A percentile compares a stretch with the other conserved stretches of the same genome.
These are phyloP conservation scores for Acrocephalus kingi DNA, from an alignment of 2,113 vertebrate species.

Conservation along the genomic window DNA sequence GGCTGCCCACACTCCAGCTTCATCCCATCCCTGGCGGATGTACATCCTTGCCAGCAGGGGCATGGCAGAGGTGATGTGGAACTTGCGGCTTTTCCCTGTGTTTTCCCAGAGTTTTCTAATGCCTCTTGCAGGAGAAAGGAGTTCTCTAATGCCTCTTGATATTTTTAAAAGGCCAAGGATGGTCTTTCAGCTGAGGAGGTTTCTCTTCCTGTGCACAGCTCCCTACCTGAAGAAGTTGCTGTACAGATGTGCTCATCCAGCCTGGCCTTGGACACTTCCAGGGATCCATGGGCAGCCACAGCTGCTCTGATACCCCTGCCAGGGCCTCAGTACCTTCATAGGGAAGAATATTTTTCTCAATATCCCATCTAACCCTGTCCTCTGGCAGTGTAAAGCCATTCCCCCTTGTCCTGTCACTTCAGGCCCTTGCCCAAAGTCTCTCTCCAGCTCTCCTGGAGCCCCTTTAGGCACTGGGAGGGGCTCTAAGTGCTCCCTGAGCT, in stretches of 20 bases:
- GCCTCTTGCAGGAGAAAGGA: neutral
- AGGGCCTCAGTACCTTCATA: neutral
- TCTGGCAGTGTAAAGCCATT: neutral
- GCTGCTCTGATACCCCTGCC: neutral
- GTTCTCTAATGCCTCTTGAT: neutral
- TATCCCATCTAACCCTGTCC: neutral
- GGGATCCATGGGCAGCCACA: neutral
- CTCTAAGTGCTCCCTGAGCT: neutral
- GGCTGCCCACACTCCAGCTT: neutral
- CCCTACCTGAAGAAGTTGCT: neutral
- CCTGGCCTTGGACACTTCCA: neutral
- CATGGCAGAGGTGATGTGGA: neutral
- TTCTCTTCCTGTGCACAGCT: neutral
- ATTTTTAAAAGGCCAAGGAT: neutral
- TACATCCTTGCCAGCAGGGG: neutral
- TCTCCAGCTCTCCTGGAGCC: neutral
- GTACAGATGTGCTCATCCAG: accelerated
- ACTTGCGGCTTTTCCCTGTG: neutral
- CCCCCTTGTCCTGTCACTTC: neutral
- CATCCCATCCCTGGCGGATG: neutral
- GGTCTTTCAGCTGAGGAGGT: neutral
- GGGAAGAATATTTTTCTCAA: neutral
- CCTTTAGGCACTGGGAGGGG: neutral
- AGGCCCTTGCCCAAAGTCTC: neutral
- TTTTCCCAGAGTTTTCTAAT: neutral